Evolutionary conservation across 37 sponge, comb jelly and placozoan genomes (phyloP).

Genomic region (Eunapius fragilis): DNA sequence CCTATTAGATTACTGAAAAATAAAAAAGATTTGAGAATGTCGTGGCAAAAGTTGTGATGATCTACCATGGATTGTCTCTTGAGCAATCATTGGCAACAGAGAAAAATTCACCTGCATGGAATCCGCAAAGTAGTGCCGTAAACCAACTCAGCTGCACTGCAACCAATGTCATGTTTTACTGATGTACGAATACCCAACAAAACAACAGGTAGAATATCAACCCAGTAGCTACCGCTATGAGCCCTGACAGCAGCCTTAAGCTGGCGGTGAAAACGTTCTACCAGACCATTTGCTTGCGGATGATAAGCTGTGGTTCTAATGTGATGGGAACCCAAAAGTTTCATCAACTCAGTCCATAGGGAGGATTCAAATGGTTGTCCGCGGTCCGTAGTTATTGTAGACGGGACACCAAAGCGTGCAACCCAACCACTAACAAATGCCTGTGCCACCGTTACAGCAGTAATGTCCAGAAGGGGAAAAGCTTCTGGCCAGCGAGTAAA

Average conservation of each 20-base stretch:
- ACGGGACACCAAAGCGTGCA: slow-evolving; percentile 49
- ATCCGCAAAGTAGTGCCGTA: too few relatives aligned
- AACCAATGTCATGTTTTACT: slow-evolving; percentile 35
- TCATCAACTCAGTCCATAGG: slow-evolving; percentile 32
- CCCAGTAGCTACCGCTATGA: slow-evolving; percentile 27
- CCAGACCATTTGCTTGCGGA: slow-evolving; percentile 34
- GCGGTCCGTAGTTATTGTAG: slow-evolving; percentile 24
- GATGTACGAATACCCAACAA: slow-evolving; percentile 33
- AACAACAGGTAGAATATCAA: slow-evolving; percentile 31
- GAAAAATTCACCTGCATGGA: too few relatives aligned
- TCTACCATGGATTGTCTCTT: too few relatives aligned
- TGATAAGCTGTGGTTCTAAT: slow-evolving; percentile 44
- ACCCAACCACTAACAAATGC: slow-evolving; percentile 45
- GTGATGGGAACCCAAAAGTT: slow-evolving; percentile 33
- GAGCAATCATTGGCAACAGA: too few relatives aligned
- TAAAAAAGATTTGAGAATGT: too few relatives aligned
- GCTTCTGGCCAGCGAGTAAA: too few relatives aligned
- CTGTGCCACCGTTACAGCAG: slow-evolving; percentile 38
- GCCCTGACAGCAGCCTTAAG: slow-evolving; percentile 56
- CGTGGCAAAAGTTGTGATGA: too few relatives aligned
- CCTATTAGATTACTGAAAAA: too few relatives aligned
- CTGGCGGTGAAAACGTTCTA: slow-evolving; percentile 48
- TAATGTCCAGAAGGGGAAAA: too few relatives aligned
- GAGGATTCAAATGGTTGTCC: slow-evolving; percentile 49
- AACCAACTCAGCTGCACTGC: slow-evolving; percentile 35